Evolutionary conservation across 2,797 vertebrate species (phyloP).

Genomic region (Botia kubotai): DNA sequence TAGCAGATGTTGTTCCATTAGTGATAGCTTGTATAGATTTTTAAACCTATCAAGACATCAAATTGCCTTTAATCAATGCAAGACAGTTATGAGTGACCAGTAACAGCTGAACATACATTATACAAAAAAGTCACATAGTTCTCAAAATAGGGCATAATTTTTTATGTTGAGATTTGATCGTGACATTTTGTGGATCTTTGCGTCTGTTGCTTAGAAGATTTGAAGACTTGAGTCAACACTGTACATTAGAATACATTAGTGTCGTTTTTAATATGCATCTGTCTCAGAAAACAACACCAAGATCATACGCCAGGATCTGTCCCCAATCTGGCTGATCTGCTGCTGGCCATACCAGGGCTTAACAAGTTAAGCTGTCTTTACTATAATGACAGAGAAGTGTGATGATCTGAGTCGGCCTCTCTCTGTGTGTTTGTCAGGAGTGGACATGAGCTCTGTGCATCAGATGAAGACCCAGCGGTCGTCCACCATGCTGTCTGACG

Average conservation of each 20-base stretch:
- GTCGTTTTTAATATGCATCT: too few species aligned
- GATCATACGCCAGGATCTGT: not conserved
- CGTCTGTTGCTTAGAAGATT: too few species aligned
- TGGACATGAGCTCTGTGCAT: conserved; percentile 83
- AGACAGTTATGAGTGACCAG: not conserved
- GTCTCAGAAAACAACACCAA: not conserved
- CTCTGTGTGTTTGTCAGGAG: conserved; percentile 74
- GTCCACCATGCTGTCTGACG: conserved; percentile 86
- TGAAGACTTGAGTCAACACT: too few species aligned
- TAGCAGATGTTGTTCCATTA: not conserved
- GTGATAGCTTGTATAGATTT: not conserved
- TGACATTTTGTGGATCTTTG: too few species aligned
- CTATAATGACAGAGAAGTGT: conserved; percentile 10
- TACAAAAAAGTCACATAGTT: too few species aligned
- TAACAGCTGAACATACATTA: not conserved
- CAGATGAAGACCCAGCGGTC: conserved; percentile 87
- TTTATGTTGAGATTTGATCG: too few species aligned
- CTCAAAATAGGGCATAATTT: too few species aligned
- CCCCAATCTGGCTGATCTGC: not conserved
- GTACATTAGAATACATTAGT: too few species aligned
- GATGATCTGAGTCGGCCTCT: conserved; percentile 8
- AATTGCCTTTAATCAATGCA: not conserved
- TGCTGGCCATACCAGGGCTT: not conserved
- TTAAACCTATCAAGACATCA: not conserved
- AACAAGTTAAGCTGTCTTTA: not conserved